Percentiles rank a stretch among this genome's conserved stretches.
These are phyloP conservation scores for Pachymerium ferrugineum DNA, from an alignment of 2,888 invertebrate genomes.

Conservation along the genomic window DNA sequence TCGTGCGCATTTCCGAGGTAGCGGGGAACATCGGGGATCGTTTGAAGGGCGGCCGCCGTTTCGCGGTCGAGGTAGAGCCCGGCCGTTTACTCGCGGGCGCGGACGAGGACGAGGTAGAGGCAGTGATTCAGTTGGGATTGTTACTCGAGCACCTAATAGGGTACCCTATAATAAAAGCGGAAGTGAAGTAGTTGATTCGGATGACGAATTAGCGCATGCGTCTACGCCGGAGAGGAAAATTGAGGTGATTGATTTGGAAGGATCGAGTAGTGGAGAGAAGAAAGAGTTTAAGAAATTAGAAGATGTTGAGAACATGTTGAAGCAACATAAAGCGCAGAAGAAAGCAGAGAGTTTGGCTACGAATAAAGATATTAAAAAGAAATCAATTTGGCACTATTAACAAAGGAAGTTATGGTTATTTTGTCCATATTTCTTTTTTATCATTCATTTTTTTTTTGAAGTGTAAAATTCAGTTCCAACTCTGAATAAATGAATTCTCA, in stretches of 20 bases:
- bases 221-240: background rate
- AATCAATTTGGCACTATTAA: background rate
- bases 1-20: background rate
- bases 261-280: background rate
- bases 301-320: slow-evolving; percentile 28
- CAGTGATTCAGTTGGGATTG: background rate
- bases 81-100: background rate
- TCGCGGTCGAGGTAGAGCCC: background rate
- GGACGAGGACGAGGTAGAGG: background rate
- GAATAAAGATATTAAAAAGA: background rate
- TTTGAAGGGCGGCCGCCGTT: background rate
- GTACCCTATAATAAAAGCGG: background rate
- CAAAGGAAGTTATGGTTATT: too few species aligned
- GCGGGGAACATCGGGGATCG: background rate
- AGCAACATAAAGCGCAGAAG: slow-evolving; percentile 29
- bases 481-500: too few species aligned
- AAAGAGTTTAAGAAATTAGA: background rate
- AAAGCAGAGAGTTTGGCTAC: background rate
- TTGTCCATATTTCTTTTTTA: too few species aligned
- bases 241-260: background rate
- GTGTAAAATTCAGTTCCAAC: too few species aligned
- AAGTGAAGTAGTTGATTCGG: background rate
- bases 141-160: background rate
- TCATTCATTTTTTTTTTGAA: background rate
- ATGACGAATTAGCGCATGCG: background rate